Conservation (phyloP, 2,113 vertebrate genomes). For the Ceyx cyanopectus region DNA sequence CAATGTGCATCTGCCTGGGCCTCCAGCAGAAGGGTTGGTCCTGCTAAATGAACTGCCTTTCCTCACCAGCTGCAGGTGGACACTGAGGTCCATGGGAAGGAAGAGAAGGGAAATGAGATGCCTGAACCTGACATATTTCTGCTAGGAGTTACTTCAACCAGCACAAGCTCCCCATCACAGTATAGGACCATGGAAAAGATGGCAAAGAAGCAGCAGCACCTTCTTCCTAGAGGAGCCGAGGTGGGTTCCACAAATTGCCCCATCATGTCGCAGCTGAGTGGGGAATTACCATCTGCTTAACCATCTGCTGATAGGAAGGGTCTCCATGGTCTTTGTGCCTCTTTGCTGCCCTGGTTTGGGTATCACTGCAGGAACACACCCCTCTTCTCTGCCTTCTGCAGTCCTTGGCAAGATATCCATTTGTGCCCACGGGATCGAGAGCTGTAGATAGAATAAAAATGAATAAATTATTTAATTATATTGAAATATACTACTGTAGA, state of each 20-base stretch:
- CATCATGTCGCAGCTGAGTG: accelerated
- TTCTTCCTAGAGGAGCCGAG: not conserved
- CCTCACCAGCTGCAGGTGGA: not conserved
- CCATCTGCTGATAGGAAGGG: accelerated
- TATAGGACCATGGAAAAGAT: not conserved
- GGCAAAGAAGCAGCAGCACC: not conserved
- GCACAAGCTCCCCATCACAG: not conserved
- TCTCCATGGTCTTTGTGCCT: accelerated
- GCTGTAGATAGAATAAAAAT: not conserved
- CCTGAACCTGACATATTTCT: not conserved
- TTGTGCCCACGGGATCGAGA: not conserved
- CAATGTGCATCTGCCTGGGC: not conserved
- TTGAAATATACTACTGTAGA: not conserved
- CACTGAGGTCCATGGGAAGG: not conserved
- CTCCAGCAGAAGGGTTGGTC: not conserved
- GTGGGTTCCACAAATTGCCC: accelerated
- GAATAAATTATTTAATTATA: not conserved
- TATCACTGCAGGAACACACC: accelerated
- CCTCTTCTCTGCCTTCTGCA: not conserved
- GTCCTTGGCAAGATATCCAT: not conserved
- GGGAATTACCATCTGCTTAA: not conserved
- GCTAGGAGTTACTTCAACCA: not conserved
- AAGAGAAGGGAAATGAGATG: not conserved
- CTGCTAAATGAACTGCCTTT: not conserved
- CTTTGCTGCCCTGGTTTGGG: not conserved